These are phyloP conservation scores for Flabesymbios commensalis DNA, from an alignment of 2,888 invertebrate genomes.

Conservation along the genomic window DNA sequence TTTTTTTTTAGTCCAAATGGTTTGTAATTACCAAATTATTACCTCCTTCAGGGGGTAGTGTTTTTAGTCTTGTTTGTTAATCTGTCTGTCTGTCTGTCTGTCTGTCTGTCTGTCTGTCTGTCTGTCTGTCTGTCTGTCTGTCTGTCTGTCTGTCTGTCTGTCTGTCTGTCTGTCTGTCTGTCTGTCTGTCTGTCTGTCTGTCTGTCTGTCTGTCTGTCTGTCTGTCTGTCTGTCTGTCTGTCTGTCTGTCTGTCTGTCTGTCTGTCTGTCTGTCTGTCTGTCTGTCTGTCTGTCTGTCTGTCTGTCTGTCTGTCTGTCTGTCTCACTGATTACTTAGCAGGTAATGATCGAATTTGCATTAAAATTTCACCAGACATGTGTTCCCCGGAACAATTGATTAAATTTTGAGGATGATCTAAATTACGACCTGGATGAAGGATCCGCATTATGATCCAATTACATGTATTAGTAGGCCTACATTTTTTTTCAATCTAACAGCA, in stretches of 20 bases:
- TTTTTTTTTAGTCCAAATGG: too few species aligned
- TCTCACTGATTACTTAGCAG: not conserved
- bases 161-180: not conserved
- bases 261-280: not conserved
- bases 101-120: constrained; percentile 30
- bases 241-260: not conserved
- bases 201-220: not conserved
- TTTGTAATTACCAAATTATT: too few species aligned
- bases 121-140: constrained; percentile 13
- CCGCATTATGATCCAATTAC: too few species aligned
- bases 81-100: not conserved
- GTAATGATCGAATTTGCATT: not conserved
- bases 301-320: not conserved
- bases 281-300: not conserved
- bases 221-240: not conserved
- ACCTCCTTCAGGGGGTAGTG: not conserved
- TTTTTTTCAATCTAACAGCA: too few species aligned
- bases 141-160: constrained; percentile 12
- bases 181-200: not conserved
- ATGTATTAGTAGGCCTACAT: too few species aligned
- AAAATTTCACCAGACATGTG: not conserved
- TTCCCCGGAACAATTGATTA: too few species aligned
- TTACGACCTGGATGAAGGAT: too few species aligned
- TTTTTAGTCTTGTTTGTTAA: not conserved
- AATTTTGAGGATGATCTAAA: too few species aligned